Evolutionary conservation across 2,797 vertebrate species (phyloP).

Genomic region (Echiichthys vipera): DNA sequence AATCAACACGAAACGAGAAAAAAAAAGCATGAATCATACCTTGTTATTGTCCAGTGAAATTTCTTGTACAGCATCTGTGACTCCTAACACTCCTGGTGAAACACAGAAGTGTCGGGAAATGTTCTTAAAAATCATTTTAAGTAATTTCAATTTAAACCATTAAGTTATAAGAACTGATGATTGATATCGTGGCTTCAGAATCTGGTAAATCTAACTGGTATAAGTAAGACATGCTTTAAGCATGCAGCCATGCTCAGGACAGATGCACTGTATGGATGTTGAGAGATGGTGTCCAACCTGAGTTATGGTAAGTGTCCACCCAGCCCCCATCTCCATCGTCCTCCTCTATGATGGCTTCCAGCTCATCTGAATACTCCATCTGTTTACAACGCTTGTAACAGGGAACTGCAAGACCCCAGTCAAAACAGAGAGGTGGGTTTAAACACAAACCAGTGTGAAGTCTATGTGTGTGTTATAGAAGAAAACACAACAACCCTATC

Average conservation of each 20-base stretch:
- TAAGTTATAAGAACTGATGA: neutral
- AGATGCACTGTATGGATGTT: neutral
- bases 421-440: too few species aligned
- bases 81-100: slow-evolving; percentile 85
- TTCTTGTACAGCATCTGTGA: slow-evolving; percentile 92
- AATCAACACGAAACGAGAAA: neutral
- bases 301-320: slow-evolving; percentile 98
- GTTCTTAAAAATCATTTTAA: neutral
- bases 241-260: neutral
- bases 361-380: slow-evolving; percentile 98
- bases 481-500: too few species aligned
- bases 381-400: slow-evolving; percentile 99
- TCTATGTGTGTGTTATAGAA: too few species aligned
- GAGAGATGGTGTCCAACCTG: slow-evolving; percentile 81
- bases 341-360: slow-evolving; percentile 99
- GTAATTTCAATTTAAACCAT: neutral
- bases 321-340: slow-evolving; percentile 99
- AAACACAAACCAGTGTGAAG: too few species aligned
- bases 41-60: slow-evolving; percentile 96
- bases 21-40: slow-evolving; percentile 72
- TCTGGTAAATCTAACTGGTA: neutral
- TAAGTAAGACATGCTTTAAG: neutral
- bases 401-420: slow-evolving; percentile 85
- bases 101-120: neutral
- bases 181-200: neutral